Conservation (phyloP, 2,888 invertebrate genomes). For the Stratiomys singularior region DNA sequence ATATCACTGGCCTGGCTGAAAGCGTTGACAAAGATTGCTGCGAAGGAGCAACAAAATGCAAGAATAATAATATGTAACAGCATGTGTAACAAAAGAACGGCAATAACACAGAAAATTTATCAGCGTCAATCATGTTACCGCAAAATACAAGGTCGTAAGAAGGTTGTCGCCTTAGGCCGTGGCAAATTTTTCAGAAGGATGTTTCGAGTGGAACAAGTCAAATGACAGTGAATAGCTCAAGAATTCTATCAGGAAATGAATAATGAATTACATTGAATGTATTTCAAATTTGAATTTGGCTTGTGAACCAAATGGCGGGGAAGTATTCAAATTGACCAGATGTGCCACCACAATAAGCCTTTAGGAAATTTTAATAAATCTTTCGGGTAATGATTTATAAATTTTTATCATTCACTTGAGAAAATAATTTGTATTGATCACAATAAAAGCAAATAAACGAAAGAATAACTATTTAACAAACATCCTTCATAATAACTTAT, state of each 20-base stretch:
- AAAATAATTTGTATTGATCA: too few relatives aligned
- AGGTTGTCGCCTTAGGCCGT: slow-evolving; percentile 44
- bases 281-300: too few relatives aligned
- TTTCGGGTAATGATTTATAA: too few relatives aligned
- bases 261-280: too few relatives aligned
- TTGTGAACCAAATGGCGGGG: too few relatives aligned
- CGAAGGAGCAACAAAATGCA: not conserved
- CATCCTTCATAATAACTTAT: too few relatives aligned
- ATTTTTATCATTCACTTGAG: too few relatives aligned
- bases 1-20: not conserved
- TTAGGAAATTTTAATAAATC: too few relatives aligned
- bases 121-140: slow-evolving; percentile 46
- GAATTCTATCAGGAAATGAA: not conserved
- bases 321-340: too few relatives aligned
- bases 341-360: too few relatives aligned
- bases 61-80: not conserved
- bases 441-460: too few relatives aligned
- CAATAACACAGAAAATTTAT: slow-evolving; percentile 29
- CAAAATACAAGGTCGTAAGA: slow-evolving; percentile 48
- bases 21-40: slow-evolving; percentile 1
- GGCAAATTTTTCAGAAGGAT: slow-evolving; percentile 30
- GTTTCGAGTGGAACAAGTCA: not conserved
- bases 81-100: not conserved
- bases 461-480: too few relatives aligned
- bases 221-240: not conserved